These are phyloP conservation scores for Coboldia fuscipes DNA, from an alignment of 1,140 invertebrate species.

Conservation along the genomic window DNA sequence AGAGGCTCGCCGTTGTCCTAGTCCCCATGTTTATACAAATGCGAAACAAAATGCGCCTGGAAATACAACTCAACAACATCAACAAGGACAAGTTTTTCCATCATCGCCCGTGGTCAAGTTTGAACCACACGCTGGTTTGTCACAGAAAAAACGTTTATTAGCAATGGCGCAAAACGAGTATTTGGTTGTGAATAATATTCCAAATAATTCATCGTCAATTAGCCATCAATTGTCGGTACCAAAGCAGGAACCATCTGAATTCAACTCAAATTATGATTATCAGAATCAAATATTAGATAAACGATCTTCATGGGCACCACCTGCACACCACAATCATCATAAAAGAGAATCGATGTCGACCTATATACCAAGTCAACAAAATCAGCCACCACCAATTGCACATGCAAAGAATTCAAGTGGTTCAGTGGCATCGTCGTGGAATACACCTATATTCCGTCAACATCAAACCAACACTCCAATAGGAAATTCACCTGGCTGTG, in stretches of 20 bases:
- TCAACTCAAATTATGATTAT: constrained; percentile 8
- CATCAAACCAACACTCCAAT: constrained; percentile 19
- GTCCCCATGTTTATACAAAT: constrained; percentile 19
- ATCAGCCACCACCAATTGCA: constrained; percentile 9
- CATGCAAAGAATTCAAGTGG: constrained; percentile 6
- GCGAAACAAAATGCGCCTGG: constrained; percentile 24
- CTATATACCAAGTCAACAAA: constrained; percentile 8
- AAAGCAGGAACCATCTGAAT: constrained; percentile 19
- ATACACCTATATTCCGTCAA: constrained; percentile 7
- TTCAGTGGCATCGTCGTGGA: constrained; percentile 15
- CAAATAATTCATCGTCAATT: constrained; percentile 1
- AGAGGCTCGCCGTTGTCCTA: constrained; percentile 32
- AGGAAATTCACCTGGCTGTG: constrained; percentile 11
- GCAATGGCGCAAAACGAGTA: constrained; percentile 69
- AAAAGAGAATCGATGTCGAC: constrained; percentile 4
- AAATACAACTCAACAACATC: constrained; percentile 30
- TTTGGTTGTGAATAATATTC: constrained; percentile 24
- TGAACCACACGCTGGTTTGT: constrained; percentile 29
- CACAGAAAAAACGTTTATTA: constrained; percentile 71
- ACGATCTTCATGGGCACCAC: constrained; percentile 5
- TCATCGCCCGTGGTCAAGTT: constrained; percentile 19
- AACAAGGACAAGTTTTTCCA: constrained; percentile 14
- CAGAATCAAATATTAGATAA: constrained; percentile 10
- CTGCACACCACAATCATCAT: constrained; percentile 4
- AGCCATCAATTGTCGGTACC: constrained; percentile 12